phyloP scores from a whole-genome alignment of 2,113 vertebrate species.

The Brachyistius frenatus region DNA sequence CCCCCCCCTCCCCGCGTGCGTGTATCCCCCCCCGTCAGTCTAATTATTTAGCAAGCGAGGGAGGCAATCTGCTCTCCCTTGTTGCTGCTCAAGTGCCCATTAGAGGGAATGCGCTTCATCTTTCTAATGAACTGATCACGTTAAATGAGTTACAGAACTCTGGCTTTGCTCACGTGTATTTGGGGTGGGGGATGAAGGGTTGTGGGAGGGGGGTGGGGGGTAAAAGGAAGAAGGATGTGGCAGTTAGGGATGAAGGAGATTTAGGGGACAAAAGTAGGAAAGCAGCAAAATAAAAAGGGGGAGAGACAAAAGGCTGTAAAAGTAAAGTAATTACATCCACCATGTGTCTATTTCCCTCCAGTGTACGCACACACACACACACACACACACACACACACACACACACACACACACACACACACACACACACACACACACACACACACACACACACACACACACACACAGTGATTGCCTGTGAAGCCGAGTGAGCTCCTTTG shows the following conservation, averaged over 20 bases:
- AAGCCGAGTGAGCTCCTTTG: slow-evolving; percentile 10
- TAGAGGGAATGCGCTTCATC: slow-evolving; percentile 76
- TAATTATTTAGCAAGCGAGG: slow-evolving; percentile 77
- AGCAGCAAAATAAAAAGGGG: neutral
- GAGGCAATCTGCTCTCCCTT: slow-evolving; percentile 78
- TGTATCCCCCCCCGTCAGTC: slow-evolving; percentile 56
- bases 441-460: neutral
- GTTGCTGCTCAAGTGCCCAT: slow-evolving; percentile 80
- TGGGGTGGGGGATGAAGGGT: slow-evolving; percentile 1
- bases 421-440: neutral
- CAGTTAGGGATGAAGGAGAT: slow-evolving; percentile 55
- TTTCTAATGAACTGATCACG: slow-evolving; percentile 82
- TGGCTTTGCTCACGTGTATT: slow-evolving; percentile 26
- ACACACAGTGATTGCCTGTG: neutral
- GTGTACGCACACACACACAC: neutral
- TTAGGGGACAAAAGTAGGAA: slow-evolving; percentile 49
- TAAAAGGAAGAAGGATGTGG: neutral
- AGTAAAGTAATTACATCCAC: slow-evolving; percentile 5
- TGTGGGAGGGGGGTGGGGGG: slow-evolving; percentile 6
- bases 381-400: neutral
- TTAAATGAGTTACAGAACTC: slow-evolving; percentile 75
- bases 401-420: neutral
- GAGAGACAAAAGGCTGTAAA: neutral
- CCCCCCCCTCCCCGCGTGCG: neutral
- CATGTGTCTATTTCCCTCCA: slow-evolving; percentile 13